A percentile compares a stretch with the other conserved stretches of the same genome.
Conservation (phyloP, 2,797 vertebrate species). For the Caiman crocodilus region DNA sequence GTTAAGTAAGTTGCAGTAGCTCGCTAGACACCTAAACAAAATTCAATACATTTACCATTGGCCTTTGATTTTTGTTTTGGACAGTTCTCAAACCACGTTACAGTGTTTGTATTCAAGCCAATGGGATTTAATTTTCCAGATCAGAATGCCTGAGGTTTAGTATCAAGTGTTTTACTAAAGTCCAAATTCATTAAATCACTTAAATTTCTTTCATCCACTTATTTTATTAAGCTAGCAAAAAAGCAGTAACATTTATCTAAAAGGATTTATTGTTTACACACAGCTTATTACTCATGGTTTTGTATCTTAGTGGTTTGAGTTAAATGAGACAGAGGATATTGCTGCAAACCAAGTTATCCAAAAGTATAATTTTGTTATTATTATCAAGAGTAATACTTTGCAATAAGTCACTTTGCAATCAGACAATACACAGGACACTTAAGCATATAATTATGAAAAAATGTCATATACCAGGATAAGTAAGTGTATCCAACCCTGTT, state of each 20-base stretch:
- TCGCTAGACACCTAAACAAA: not conserved
- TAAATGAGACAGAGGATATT: conserved; percentile 48
- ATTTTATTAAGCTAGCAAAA: not conserved
- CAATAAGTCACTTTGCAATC: conserved; percentile 1
- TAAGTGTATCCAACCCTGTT: not conserved
- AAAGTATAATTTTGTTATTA: conserved; percentile 57
- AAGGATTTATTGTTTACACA: not conserved
- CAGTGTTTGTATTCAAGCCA: not conserved
- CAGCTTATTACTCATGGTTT: conserved; percentile 7
- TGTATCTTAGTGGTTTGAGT: conserved; percentile 53
- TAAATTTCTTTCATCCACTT: not conserved
- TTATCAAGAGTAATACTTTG: conserved; percentile 33
- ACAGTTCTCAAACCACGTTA: not conserved
- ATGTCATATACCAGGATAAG: not conserved
- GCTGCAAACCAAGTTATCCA: conserved; percentile 58
- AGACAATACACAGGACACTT: conserved; percentile 12
- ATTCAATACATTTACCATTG: not conserved
- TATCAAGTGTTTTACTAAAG: not conserved
- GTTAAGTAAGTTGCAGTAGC: not conserved
- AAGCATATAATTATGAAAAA: not conserved
- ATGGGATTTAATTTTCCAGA: not conserved
- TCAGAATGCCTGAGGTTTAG: not conserved
- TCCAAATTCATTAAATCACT: not conserved
- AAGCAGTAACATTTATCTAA: not conserved
- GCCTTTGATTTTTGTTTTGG: not conserved